Percentiles rank a stretch among this genome's conserved stretches.
Evolutionary conservation across 1,140 invertebrate species (phyloP).

Genomic region (Pinna nobilis): DNA sequence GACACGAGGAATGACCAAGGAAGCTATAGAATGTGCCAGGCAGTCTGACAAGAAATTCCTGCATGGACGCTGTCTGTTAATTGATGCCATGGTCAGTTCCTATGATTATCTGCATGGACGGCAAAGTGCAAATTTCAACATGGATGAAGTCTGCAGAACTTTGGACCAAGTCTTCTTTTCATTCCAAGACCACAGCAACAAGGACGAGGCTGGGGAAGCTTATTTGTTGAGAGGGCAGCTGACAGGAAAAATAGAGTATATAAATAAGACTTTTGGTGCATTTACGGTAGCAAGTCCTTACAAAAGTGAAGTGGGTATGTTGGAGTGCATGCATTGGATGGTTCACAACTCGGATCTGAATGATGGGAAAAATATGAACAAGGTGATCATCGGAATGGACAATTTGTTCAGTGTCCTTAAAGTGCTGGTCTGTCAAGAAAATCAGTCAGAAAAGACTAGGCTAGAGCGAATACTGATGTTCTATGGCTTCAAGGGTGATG

Average conservation of each 20-base stretch:
- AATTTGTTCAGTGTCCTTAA: slow-evolving; percentile 40
- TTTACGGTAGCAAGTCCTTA: slow-evolving; percentile 30
- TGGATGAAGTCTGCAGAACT: slow-evolving; percentile 8
- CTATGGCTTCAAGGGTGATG: slow-evolving; percentile 46
- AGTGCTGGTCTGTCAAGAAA: slow-evolving; percentile 28
- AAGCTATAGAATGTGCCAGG: slow-evolving; percentile 47
- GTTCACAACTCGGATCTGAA: slow-evolving; percentile 11
- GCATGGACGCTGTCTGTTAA: slow-evolving; percentile 41
- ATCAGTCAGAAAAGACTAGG: slow-evolving; percentile 21
- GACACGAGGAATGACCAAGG: slow-evolving; percentile 31
- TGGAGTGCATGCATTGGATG: slow-evolving; percentile 49
- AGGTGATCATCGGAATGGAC: slow-evolving; percentile 40
- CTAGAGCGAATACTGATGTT: slow-evolving; percentile 41
- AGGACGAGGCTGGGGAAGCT: slow-evolving; percentile 31
- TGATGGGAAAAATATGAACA: background rate
- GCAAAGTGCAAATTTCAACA: slow-evolving; percentile 1
- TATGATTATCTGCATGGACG: slow-evolving; percentile 8
- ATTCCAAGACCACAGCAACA: slow-evolving; percentile 22
- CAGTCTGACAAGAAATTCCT: slow-evolving; percentile 31
- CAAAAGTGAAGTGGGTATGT: slow-evolving; percentile 33
- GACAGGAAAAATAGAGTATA: slow-evolving; percentile 15
- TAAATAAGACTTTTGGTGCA: slow-evolving; percentile 36
- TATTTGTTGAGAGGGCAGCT: slow-evolving; percentile 31
- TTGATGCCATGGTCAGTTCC: slow-evolving; percentile 19
- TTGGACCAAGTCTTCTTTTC: slow-evolving; percentile 20